These are phyloP conservation scores for Pectinophora gossypiella DNA, from an alignment of 1,140 invertebrate species.

Conservation along the genomic window DNA sequence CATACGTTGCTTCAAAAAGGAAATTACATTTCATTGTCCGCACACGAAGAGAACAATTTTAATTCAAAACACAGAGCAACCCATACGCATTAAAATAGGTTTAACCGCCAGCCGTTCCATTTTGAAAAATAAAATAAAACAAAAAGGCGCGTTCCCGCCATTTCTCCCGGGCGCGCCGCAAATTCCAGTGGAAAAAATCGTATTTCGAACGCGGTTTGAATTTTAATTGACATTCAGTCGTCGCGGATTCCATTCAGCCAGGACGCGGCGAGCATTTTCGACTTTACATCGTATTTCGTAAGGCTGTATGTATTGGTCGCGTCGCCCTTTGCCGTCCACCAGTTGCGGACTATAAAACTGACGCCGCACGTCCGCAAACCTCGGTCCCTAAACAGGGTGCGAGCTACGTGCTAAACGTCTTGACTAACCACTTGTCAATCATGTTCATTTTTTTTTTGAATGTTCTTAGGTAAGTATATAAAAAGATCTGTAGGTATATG, in stretches of 20 bases:
- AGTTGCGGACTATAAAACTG: constrained; percentile 37
- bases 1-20: constrained; percentile 28
- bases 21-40: constrained; percentile 69
- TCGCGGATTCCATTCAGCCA: constrained; percentile 24
- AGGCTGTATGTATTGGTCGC: constrained; percentile 8
- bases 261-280: constrained; percentile 41
- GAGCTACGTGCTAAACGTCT: background rate
- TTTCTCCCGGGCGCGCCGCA: constrained; percentile 67
- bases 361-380: constrained; percentile 32
- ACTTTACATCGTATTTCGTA: constrained; percentile 38
- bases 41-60: constrained; percentile 54
- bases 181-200: constrained; percentile 72
- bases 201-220: constrained; percentile 74
- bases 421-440: constrained; percentile 1
- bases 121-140: constrained; percentile 69
- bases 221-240: constrained; percentile 73
- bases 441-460: background rate
- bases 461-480: background rate
- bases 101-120: constrained; percentile 69
- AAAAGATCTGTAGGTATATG: too few relatives aligned
- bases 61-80: constrained; percentile 65
- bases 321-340: constrained; percentile 19
- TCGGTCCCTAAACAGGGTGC: background rate
- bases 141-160: constrained; percentile 67
- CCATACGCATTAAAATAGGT: constrained; percentile 73